phyloP scores from a whole-genome alignment of 53 echinoderm and acorn worm species.

The Holothuria scabra region DNA sequence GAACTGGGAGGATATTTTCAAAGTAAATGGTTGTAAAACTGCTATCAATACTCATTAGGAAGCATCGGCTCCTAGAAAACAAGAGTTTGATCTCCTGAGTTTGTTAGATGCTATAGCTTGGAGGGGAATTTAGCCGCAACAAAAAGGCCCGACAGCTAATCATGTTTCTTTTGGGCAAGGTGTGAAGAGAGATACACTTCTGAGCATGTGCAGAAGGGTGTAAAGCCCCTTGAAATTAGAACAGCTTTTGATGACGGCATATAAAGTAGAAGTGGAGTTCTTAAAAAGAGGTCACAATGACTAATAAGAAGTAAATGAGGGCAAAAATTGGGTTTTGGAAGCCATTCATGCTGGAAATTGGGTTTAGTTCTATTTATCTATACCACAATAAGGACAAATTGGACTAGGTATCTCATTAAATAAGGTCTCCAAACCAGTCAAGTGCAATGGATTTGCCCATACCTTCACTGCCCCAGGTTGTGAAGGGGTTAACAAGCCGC shows the following conservation, averaged over 20 bases:
- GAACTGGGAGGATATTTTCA: slow-evolving; percentile 15
- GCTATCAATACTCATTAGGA: slow-evolving; percentile 47
- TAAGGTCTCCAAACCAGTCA: slow-evolving; percentile 31
- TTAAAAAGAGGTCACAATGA: slow-evolving; percentile 48
- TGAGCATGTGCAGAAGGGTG: slow-evolving; percentile 45
- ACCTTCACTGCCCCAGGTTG: slow-evolving; percentile 43
- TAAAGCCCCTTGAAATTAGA: slow-evolving; percentile 48
- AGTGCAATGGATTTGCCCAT: slow-evolving; percentile 46
- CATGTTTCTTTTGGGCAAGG: slow-evolving; percentile 42
- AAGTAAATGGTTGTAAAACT: slow-evolving; percentile 30
- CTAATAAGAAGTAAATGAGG: slow-evolving; percentile 52
- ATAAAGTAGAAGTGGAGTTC: slow-evolving; percentile 38
- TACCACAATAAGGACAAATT: slow-evolving; percentile 51
- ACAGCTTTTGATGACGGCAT: slow-evolving; percentile 47
- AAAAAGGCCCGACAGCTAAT: slow-evolving; percentile 33
- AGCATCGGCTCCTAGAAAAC: slow-evolving; percentile 27
- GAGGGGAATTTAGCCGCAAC: slow-evolving; percentile 43
- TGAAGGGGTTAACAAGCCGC: slow-evolving; percentile 50
- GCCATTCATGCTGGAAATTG: slow-evolving; percentile 50
- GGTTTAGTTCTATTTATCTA: slow-evolving; percentile 51
- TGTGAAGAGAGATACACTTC: slow-evolving; percentile 18
- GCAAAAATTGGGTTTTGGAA: slow-evolving; percentile 53
- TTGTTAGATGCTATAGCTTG: slow-evolving; percentile 17
- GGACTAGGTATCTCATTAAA: slow-evolving; percentile 51
- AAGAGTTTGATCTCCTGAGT: slow-evolving; percentile 37